These are phyloP conservation scores for Mythimna albipuncta DNA, from an alignment of 2,888 invertebrate species.

Conservation along the genomic window DNA sequence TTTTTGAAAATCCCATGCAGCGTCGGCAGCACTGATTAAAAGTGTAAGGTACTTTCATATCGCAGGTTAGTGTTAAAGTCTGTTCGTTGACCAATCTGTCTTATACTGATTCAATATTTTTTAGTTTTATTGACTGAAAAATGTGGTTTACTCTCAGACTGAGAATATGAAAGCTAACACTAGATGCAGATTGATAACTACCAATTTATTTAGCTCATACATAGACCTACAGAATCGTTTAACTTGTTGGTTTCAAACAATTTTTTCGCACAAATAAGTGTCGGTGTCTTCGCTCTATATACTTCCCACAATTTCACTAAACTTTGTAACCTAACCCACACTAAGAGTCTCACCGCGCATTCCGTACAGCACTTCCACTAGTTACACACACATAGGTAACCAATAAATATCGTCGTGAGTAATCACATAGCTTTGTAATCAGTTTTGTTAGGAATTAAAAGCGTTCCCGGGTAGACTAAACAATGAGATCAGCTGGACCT, in stretches of 20 bases:
- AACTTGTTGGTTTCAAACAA: not conserved
- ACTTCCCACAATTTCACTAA: conserved; percentile 18
- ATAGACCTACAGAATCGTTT: not conserved
- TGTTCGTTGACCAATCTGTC: no score
- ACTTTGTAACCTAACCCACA: conserved; percentile 30
- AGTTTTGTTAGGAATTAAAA: conserved; percentile 80
- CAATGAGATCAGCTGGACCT: conserved; percentile 87
- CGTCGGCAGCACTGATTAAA: not conserved
- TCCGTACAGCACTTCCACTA: conserved; percentile 27
- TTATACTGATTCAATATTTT: no score
- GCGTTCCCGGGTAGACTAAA: conserved; percentile 85
- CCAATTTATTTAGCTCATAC: not conserved
- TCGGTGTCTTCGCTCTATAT: conserved; percentile 10
- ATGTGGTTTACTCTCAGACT: no score
- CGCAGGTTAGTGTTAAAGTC: no score
- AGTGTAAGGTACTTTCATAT: not conserved
- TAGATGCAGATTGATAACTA: no score
- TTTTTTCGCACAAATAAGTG: not conserved
- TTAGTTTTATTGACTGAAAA: no score
- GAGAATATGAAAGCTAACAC: not conserved
- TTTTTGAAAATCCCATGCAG: not conserved
- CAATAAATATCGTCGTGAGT: conserved; percentile 69
- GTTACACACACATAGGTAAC: conserved; percentile 56
- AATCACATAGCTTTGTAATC: conserved; percentile 72
- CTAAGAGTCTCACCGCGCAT: conserved; percentile 11